Evolutionary conservation across 2,797 vertebrate genomes (phyloP).

Genomic region (Clarias fuscus): DNA sequence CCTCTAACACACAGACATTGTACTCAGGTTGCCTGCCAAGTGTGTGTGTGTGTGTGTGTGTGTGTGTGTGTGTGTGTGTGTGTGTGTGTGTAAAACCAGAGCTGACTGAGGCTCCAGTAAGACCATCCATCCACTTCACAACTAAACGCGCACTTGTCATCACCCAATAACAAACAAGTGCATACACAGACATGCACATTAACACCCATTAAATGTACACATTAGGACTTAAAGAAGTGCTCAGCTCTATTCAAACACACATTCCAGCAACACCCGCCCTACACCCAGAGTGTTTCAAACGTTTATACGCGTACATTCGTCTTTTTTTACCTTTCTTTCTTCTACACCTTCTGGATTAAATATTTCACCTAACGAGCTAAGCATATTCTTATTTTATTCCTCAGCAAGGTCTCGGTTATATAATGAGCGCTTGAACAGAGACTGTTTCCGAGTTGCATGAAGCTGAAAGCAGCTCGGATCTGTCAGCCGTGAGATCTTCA

Average conservation of each 20-base stretch:
- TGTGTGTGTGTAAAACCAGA: neutral
- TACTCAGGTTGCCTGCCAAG: constrained; percentile 23
- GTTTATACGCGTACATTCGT: neutral
- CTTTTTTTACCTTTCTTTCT: neutral
- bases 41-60: neutral
- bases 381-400: constrained; percentile 22
- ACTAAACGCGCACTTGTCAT: constrained; percentile 1
- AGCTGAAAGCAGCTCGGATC: constrained; percentile 33
- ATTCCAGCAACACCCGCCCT: neutral
- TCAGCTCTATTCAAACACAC: neutral
- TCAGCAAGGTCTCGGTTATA: constrained; percentile 23
- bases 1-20: constrained; percentile 67
- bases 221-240: neutral
- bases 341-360: constrained; percentile 1
- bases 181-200: neutral
- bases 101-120: constrained; percentile 21
- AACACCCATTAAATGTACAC: constrained; percentile 8
- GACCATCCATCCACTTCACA: constrained; percentile 5
- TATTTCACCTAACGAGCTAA: constrained; percentile 28
- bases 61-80: neutral
- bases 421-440: constrained; percentile 26
- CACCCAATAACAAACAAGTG: neutral
- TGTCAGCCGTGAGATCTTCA: constrained; percentile 33
- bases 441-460: constrained; percentile 12
- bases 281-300: neutral